Evolutionary conservation across 2,113 vertebrate genomes (phyloP).

Genomic region (Brachionichthys hirsutus): DNA sequence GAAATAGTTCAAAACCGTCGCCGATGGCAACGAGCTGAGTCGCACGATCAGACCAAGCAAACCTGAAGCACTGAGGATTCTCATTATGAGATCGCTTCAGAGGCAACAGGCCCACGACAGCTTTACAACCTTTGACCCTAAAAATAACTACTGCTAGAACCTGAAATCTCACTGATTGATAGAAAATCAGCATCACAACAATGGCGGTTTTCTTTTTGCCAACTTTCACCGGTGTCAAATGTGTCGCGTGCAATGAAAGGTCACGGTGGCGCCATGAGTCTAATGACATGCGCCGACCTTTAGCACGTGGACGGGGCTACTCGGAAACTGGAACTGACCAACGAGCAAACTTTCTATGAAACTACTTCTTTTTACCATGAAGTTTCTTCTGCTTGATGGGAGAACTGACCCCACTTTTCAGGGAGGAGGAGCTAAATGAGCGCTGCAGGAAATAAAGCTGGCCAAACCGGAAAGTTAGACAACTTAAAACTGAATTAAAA

Average conservation of each 20-base stretch:
- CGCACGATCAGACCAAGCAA: neutral
- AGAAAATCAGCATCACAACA: no score
- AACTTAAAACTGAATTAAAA: slow-evolving; percentile 2
- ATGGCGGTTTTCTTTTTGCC: no score
- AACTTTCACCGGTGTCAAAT: neutral
- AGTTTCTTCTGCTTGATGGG: slow-evolving; percentile 13
- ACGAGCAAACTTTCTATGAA: slow-evolving; percentile 48
- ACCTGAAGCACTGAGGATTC: no score
- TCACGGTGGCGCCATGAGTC: no score
- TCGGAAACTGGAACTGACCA: slow-evolving; percentile 65
- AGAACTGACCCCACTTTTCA: slow-evolving; percentile 7
- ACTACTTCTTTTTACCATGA: slow-evolving; percentile 47
- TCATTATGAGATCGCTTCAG: no score
- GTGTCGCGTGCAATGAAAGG: no score
- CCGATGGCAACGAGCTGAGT: slow-evolving; percentile 4
- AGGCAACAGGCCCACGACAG: no score
- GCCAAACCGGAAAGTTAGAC: neutral
- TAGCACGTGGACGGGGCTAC: slow-evolving; percentile 39
- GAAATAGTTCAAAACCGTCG: slow-evolving; percentile 26
- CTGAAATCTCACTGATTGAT: no score
- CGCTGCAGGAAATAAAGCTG: slow-evolving; percentile 8
- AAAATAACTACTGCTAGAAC: no score
- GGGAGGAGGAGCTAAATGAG: slow-evolving; percentile 24
- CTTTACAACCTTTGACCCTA: no score
- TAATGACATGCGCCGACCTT: slow-evolving; percentile 23